Conservation (phyloP, 1,140 invertebrate genomes). For the Anoplolepis gracilipes region DNA sequence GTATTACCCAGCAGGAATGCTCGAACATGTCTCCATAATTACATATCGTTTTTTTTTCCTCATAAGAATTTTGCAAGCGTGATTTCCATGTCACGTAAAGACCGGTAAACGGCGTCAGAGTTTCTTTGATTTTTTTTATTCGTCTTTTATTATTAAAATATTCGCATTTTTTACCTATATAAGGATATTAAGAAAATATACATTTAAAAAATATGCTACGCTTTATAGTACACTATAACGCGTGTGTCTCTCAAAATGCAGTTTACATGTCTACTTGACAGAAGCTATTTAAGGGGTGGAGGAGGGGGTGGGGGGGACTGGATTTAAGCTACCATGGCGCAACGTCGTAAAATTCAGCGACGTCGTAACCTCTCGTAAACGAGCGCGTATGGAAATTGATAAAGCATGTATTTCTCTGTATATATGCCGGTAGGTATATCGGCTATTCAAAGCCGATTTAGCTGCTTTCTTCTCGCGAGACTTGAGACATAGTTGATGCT, state of each 20-base stretch:
- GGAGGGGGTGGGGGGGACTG: not conserved
- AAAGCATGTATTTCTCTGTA: constrained; percentile 32
- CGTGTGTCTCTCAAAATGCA: not conserved
- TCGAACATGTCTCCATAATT: constrained; percentile 24
- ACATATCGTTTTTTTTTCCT: constrained; percentile 8
- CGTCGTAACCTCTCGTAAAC: constrained; percentile 2
- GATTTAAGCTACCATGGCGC: constrained; percentile 10
- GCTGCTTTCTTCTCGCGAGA: not conserved
- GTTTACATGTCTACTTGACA: not conserved
- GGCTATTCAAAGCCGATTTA: constrained; percentile 15
- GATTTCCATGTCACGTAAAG: not conserved
- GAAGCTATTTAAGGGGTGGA: not conserved
- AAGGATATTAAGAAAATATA: too few relatives aligned
- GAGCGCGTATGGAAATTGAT: constrained; percentile 51
- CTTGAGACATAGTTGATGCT: not conserved
- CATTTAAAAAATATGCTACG: too few relatives aligned
- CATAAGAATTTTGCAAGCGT: not conserved
- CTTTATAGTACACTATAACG: not conserved
- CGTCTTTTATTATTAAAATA: not conserved
- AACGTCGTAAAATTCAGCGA: constrained; percentile 37
- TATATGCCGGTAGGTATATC: not conserved
- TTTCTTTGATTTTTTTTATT: not conserved
- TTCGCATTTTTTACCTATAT: not conserved
- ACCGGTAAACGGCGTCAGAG: not conserved
- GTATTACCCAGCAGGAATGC: not conserved